phyloP scores from a whole-genome alignment of 1,140 invertebrate genomes.

The Sinella curviseta region DNA sequence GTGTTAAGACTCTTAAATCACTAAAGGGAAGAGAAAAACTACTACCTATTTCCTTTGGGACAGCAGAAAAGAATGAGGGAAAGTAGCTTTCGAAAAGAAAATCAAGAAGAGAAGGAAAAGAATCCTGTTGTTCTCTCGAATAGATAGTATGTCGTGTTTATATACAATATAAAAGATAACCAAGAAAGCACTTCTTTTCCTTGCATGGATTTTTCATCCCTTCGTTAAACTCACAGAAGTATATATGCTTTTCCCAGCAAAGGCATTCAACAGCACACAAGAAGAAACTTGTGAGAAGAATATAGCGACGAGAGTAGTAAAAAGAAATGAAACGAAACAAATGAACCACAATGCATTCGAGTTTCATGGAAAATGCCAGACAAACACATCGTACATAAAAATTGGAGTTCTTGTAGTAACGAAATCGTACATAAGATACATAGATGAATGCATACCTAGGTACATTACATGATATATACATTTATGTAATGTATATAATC shows the following conservation, averaged over 20 bases:
- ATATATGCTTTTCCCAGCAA: too few relatives aligned
- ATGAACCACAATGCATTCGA: slow-evolving; percentile 16
- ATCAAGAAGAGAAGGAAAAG: neutral
- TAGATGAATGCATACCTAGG: neutral
- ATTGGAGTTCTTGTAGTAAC: neutral
- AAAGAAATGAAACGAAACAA: slow-evolving; percentile 19
- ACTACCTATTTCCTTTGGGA: slow-evolving; percentile 17
- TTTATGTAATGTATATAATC: neutral
- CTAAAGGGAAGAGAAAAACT: neutral
- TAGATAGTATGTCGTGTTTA: neutral
- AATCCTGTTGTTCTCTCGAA: neutral
- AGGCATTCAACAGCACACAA: too few relatives aligned
- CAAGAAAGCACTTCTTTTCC: too few relatives aligned
- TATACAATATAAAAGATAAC: neutral
- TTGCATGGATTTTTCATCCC: too few relatives aligned
- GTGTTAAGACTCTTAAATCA: slow-evolving; percentile 6
- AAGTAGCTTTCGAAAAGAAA: neutral
- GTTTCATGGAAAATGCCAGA: neutral
- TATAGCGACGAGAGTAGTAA: neutral
- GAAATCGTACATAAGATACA: neutral
- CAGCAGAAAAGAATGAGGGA: neutral
- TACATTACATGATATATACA: too few relatives aligned
- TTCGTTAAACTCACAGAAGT: too few relatives aligned
- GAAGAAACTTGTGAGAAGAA: too few relatives aligned
- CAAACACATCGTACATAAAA: slow-evolving; percentile 5